Conservation (phyloP, 2,113 vertebrate genomes). For the Corythornis madagascariensis region DNA sequence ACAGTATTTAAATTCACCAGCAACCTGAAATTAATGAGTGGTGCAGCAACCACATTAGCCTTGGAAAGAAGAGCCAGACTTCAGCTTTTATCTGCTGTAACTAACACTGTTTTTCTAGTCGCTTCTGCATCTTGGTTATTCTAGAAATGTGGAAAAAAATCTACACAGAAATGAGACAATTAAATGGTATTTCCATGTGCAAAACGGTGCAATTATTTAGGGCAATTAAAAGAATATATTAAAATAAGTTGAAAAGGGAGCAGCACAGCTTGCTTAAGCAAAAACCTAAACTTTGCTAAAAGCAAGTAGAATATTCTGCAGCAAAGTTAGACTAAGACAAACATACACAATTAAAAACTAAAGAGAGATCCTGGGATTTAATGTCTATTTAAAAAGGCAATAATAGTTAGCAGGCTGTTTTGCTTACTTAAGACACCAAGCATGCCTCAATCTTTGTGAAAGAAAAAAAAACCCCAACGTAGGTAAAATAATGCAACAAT, state of each 20-base stretch:
- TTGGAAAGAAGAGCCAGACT: conserved; percentile 8
- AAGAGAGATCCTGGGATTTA: conserved; percentile 12
- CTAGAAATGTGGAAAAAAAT: background rate
- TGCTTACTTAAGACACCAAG: background rate
- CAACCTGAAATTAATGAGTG: conserved; percentile 24
- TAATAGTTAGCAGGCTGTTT: background rate
- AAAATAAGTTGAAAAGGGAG: conserved; percentile 48
- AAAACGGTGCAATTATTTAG: conserved; percentile 60
- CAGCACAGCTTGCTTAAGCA: conserved; percentile 10
- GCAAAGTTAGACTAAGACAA: conserved; percentile 13
- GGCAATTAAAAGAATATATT: conserved; percentile 65
- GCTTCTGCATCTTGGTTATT: background rate
- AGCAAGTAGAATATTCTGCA: conserved; percentile 12
- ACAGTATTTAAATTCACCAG: conserved; percentile 1
- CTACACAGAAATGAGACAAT: conserved; percentile 25
- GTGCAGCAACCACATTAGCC: background rate
- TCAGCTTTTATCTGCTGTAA: conserved; percentile 30
- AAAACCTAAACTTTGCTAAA: background rate
- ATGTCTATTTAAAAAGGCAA: background rate
- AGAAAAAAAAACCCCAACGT: background rate
- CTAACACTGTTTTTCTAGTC: conserved; percentile 34
- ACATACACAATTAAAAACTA: background rate
- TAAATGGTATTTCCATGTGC: conserved; percentile 40
- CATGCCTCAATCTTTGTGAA: background rate
- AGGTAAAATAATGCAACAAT: background rate